Evolutionary conservation across 2,113 vertebrate species (phyloP), one percentile per base, ranked within the genome.

Genomic region (Proteles cristata): DNA sequence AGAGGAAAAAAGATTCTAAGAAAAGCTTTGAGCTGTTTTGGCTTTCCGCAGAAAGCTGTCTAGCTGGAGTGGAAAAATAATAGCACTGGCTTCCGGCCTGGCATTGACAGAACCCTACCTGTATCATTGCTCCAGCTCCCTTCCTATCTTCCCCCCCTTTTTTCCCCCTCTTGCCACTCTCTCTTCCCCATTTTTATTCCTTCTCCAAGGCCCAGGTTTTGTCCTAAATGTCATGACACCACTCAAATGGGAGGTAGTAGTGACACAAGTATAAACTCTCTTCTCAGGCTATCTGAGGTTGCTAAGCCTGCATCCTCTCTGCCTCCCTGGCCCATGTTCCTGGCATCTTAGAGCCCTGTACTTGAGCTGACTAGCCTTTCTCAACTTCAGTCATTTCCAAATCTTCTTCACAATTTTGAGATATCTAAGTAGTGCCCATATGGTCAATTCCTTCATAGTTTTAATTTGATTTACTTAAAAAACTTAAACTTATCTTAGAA

Each of bases 391-490:
- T 35, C 48, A 65, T 71, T 92, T 89, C 48, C 43, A 86, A 71
- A 84, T 74, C 25, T 7, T 88, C 65, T 39, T 77, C 12, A 58
- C 7, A 45, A 53, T 39, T 90, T 71, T 81, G 58, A 91, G 19
- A 53, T 35, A 81, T n/a, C 14, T 66, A 93, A 80, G 33, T 53
- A 28, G 23, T 63, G 6, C 26, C 19, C 2, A 23, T 50, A 31
- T 7, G 79, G 45, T 77, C 48, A 43, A 68, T 93, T 76, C 25
- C 55, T 82, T 95, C 39, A 35, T 25, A 28, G 74, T 48, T 95
- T 91, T 43, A 69, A 65, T 80, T 94, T 93, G 77, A 91, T 15
- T 88, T 65, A 95, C 69, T 91, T 92, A 39, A 79, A 79, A n/a
- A 53, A 79, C 48, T 23, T 53, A 53, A 79, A 33, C 17, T n/a